phyloP scores from a whole-genome alignment of 1,140 invertebrate species.

The Megalopta genalis region DNA sequence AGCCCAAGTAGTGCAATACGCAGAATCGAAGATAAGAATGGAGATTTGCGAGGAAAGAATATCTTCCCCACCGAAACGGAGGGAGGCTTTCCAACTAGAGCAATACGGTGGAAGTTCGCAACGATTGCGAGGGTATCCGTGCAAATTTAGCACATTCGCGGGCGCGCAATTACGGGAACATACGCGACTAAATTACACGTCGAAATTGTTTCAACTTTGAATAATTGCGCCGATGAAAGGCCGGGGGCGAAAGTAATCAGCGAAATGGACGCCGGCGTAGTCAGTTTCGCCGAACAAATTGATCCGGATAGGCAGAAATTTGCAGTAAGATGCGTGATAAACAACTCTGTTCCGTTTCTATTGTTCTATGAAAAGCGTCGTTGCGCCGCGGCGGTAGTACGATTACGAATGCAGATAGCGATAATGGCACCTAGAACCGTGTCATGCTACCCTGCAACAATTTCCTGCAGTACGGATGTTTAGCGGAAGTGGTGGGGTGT shows the following conservation, averaged over 20 bases:
- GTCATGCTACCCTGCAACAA: conserved; percentile 59
- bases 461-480: conserved; percentile 57
- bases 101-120: no score
- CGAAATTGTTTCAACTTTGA: conserved; percentile 27
- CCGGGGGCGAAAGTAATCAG: conserved; percentile 42
- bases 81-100: no score
- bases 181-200: conserved; percentile 9
- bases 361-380: conserved; percentile 61
- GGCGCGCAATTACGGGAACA: not conserved
- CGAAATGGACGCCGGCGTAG: conserved; percentile 51
- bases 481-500: conserved; percentile 36
- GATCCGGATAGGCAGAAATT: conserved; percentile 58
- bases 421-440: conserved; percentile 59
- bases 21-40: no score
- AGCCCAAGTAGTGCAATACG: no score
- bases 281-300: conserved; percentile 63
- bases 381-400: conserved; percentile 26
- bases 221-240: conserved; percentile 11
- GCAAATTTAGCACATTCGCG: not conserved
- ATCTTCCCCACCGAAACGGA: no score
- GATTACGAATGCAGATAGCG: conserved; percentile 59
- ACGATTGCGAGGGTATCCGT: no score
- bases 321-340: conserved; percentile 56
- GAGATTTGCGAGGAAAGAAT: no score
- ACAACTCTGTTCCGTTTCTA: conserved; percentile 56